Conservation (phyloP, 2,888 invertebrate genomes). For the Eupithecia dodoneata region DNA sequence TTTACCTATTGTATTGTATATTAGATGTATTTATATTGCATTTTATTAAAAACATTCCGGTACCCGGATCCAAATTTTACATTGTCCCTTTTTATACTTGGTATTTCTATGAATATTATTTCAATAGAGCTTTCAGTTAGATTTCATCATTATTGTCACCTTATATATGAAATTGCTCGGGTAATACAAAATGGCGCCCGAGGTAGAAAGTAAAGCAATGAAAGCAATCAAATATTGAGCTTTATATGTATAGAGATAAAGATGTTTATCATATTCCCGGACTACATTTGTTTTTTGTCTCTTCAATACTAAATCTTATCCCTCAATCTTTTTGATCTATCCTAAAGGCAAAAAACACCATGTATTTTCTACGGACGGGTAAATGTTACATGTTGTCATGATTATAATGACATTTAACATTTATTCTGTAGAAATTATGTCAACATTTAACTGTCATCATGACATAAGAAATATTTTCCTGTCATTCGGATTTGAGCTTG, state of each 20-base stretch:
- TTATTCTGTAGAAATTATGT: not conserved
- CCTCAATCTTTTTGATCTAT: not conserved
- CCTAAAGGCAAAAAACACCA: not conserved
- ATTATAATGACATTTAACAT: not conserved
- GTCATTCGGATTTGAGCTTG: no score
- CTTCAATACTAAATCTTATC: no score
- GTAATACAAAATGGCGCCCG: not conserved
- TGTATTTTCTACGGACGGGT: not conserved
- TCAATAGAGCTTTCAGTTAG: not conserved
- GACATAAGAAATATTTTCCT: not conserved
- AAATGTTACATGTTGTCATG: no score
- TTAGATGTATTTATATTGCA: slow-evolving; percentile 23
- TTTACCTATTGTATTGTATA: slow-evolving; percentile 3
- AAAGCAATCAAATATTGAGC: slow-evolving; percentile 5
- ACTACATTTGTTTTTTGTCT: not conserved
- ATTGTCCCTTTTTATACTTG: not conserved
- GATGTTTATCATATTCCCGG: not conserved
- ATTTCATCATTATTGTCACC: not conserved
- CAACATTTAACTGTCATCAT: not conserved
- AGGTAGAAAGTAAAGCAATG: not conserved
- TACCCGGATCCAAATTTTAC: slow-evolving; percentile 12
- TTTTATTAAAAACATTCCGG: slow-evolving; percentile 29
- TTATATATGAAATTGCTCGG: slow-evolving; percentile 8
- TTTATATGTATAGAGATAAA: not conserved
- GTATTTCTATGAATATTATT: slow-evolving; percentile 2